Conservation (phyloP, 2,888 invertebrate genomes). For the Dynastes maya region DNA sequence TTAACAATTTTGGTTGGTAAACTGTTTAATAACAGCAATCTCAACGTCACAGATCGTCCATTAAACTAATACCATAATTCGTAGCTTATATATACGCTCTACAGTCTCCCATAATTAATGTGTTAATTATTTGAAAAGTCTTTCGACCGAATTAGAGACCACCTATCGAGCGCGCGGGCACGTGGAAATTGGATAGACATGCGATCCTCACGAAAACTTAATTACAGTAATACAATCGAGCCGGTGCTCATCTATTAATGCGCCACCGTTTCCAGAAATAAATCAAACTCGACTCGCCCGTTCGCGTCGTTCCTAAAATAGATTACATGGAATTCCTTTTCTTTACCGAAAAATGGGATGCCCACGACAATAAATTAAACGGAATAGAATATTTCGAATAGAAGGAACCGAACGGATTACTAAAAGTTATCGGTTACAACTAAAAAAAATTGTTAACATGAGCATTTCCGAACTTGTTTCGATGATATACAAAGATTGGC, state of each 20-base stretch:
- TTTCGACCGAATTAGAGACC: constrained; percentile 20
- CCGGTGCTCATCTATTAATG: constrained; percentile 31
- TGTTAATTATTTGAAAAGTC: constrained; percentile 35
- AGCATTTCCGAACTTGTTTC: too few relatives aligned
- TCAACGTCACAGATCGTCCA: not conserved
- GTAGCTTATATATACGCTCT: not conserved
- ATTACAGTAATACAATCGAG: constrained; percentile 38
- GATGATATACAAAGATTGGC: too few relatives aligned
- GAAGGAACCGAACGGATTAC: too few relatives aligned
- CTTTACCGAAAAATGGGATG: not conserved
- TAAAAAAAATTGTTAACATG: too few relatives aligned
- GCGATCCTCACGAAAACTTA: constrained; percentile 34
- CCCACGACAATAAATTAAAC: not conserved
- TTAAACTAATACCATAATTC: not conserved
- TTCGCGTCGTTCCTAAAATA: not conserved
- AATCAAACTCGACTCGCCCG: constrained; percentile 18
- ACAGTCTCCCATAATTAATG: constrained; percentile 18
- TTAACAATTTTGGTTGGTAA: too few relatives aligned
- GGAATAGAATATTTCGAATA: too few relatives aligned
- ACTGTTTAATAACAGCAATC: not conserved
- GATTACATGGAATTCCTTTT: not conserved
- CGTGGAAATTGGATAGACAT: not conserved
- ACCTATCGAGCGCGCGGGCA: not conserved
- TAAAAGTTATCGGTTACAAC: too few relatives aligned
- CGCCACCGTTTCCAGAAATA: not conserved